phyloP scores from a whole-genome alignment of 2,113 vertebrate species.

The Sardina pilchardus region DNA sequence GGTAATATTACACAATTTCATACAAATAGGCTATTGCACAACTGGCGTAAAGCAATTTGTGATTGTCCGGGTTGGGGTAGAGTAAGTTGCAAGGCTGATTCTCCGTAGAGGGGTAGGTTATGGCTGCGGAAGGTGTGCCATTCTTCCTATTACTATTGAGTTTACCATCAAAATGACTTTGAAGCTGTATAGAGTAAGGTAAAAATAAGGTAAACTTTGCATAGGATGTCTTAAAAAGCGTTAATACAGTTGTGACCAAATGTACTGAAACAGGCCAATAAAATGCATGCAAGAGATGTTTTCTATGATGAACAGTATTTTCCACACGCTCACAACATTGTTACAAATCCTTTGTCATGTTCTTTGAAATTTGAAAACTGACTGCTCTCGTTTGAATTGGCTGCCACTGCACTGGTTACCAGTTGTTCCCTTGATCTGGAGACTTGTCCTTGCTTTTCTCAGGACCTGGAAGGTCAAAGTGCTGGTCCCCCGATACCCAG shows the following conservation, averaged over 20 bases:
- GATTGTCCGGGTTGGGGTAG: too few relatives aligned
- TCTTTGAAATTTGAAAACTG: not conserved
- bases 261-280: not conserved
- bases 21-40: too few relatives aligned
- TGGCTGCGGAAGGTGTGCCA: too few relatives aligned
- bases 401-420: not conserved
- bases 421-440: not conserved
- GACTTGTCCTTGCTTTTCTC: not conserved
- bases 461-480: slow-evolving; percentile 54
- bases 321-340: not conserved
- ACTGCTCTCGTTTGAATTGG: not conserved
- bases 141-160: too few relatives aligned
- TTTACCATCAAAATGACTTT: too few relatives aligned
- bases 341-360: not conserved
- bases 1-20: too few relatives aligned
- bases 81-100: too few relatives aligned
- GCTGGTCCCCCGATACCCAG: slow-evolving; percentile 46
- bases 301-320: not conserved
- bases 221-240: too few relatives aligned
- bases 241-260: not conserved
- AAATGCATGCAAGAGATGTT: not conserved
- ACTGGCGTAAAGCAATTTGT: too few relatives aligned
- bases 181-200: too few relatives aligned
- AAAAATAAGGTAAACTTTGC: too few relatives aligned
- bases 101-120: too few relatives aligned